These are phyloP conservation scores for Plutella xylostella DNA, from an alignment of 2,888 invertebrate genomes.

Conservation along the genomic window DNA sequence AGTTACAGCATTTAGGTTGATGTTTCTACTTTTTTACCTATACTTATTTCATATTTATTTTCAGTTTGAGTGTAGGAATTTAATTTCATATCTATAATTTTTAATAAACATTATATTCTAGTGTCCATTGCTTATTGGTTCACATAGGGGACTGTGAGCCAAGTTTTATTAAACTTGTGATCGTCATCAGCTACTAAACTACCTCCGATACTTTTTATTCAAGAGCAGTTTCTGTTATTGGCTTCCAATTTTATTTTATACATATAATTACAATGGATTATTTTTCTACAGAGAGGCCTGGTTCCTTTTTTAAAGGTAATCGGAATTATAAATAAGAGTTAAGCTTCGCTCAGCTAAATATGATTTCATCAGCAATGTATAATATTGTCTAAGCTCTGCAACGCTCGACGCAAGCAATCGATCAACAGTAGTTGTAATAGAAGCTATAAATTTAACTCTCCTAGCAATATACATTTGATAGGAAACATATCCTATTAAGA, in stretches of 20 bases:
- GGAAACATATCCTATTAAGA: not conserved
- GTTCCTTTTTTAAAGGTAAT: constrained; percentile 66
- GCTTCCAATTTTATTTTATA: not conserved
- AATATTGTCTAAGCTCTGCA: too few species aligned
- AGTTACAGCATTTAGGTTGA: too few species aligned
- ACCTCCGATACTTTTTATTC: too few species aligned
- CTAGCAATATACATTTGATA: constrained; percentile 35
- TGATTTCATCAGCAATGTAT: not conserved
- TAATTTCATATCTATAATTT: too few species aligned
- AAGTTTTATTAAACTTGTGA: too few species aligned
- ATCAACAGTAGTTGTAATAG: constrained; percentile 35
- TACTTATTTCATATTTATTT: not conserved
- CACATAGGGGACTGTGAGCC: too few species aligned
- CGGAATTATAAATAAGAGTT: constrained; percentile 35
- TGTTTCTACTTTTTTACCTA: too few species aligned
- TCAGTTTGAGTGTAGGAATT: too few species aligned
- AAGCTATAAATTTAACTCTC: constrained; percentile 32
- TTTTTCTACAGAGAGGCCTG: constrained; percentile 64
- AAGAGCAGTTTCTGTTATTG: too few species aligned
- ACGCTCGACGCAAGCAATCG: constrained; percentile 45
- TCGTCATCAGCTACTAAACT: too few species aligned
- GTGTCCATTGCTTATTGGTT: too few species aligned
- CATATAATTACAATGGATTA: constrained; percentile 35
- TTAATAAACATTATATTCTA: too few species aligned
- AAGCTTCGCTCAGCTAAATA: constrained; percentile 47